Evolutionary conservation across 30 jellyfish, hydroid and myxozoan genomes (phyloP).

Genomic region (Hydractinia symbiolongicarpus): DNA sequence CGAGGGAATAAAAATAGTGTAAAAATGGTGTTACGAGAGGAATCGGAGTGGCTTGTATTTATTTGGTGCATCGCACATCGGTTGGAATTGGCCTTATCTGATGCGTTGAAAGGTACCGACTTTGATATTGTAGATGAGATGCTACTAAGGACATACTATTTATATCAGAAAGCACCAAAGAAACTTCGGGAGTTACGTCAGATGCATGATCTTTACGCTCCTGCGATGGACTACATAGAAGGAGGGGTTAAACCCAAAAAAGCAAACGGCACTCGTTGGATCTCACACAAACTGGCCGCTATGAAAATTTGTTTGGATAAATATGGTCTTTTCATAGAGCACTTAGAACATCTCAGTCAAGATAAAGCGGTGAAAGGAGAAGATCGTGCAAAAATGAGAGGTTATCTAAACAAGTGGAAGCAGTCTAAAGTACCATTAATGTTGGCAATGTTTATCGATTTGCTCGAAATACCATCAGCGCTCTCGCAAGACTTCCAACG

Average conservation of each 20-base stretch:
- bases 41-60: too few relatives aligned
- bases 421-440: background rate
- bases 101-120: background rate
- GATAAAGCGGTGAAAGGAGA: background rate
- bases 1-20: background rate
- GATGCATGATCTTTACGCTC: slow-evolving; percentile 10
- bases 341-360: background rate
- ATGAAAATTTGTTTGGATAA: slow-evolving; percentile 24
- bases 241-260: background rate
- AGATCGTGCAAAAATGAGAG: background rate
- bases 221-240: background rate
- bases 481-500: background rate
- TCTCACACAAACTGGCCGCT: slow-evolving; percentile 24
- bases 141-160: too few relatives aligned
- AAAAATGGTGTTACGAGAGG: slow-evolving; percentile 2
- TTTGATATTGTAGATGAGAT: too few relatives aligned
- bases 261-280: slow-evolving; percentile 23
- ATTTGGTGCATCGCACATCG: too few relatives aligned
- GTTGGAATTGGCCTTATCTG: too few relatives aligned
- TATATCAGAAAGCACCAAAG: too few relatives aligned
- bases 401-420: background rate
- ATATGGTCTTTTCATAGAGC: background rate
- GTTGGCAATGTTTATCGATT: background rate
- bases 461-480: background rate
- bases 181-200: slow-evolving; percentile 10